Base-by-base conservation (phyloP, 2,888 invertebrate species). In the Drosophila greeni region DNA sequence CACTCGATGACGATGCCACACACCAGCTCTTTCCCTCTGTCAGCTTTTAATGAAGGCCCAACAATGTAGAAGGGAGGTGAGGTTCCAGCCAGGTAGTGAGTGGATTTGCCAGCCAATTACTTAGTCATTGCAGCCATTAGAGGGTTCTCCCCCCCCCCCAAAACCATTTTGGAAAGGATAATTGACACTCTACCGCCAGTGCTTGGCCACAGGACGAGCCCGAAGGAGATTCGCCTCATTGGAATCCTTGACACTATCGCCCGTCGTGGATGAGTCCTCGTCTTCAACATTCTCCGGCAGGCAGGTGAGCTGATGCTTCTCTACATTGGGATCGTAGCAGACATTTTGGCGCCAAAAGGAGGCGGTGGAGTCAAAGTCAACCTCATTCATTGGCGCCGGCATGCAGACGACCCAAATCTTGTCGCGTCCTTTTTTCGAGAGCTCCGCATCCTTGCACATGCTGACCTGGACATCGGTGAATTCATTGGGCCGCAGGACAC, bases 21-120 rank as follows among this genome's bases (percentile, higher is more conserved):
- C 42, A 37, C 33, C 18, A 14, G 42, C 31, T 18, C 11, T 31
- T 49, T 23, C 40, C n/a, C 9, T 37, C 51, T 57, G 69, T 73
- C 58, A 40, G 75, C 55, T 79, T 79, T 79, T 84, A 84, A 84
- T 84, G 73, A 80, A 84, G 75, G 70, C 82, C 82, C 84, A 82
- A 70, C 74, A 78, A 66, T 67, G 78, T 66, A 51, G 45, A 39
- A 23, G n/a, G 43, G 34, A 11, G n/a, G 9, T 4, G 16, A 40
- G 18, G 20, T 11, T n/a, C 54, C 4, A 7, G 33, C 24, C 24
- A 56, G 67, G 49, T 67, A 36, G 39, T 14, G 31, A 16, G 37
- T 29, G 29, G 8, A 14, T 20, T 37, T 58, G 48, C 68, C 55
- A 58, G 72, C 52, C 84, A 84, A 79, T 79, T 84, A 79, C 77